Conservation (phyloP, 2,113 vertebrate genomes). For the Centropus bengalensis region DNA sequence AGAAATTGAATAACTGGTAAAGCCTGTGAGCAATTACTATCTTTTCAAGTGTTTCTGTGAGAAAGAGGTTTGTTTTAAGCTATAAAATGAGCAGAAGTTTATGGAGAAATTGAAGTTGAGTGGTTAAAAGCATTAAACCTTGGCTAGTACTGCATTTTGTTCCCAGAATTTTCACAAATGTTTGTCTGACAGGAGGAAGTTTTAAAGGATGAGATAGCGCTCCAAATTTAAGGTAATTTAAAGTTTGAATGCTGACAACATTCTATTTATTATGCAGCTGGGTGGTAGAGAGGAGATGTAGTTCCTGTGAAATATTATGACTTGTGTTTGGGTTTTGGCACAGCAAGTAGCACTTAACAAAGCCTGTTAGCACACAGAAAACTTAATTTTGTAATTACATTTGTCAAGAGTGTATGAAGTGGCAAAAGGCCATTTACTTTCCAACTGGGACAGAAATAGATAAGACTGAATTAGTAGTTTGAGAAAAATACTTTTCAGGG, state of each 20-base stretch:
- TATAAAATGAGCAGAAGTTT: not conserved
- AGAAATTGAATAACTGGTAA: not conserved
- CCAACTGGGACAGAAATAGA: not conserved
- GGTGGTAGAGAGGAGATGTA: not conserved
- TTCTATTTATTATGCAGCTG: not conserved
- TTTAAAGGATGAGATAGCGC: not conserved
- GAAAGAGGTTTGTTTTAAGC: not conserved
- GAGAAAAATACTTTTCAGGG: not conserved
- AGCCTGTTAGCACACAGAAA: not conserved
- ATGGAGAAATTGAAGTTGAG: not conserved
- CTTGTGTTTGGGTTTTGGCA: not conserved
- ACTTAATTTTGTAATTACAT: not conserved
- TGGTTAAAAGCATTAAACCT: not conserved
- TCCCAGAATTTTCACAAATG: not conserved
- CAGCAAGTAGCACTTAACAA: accelerated
- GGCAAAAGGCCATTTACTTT: not conserved
- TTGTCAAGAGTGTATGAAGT: not conserved
- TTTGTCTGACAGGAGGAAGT: not conserved
- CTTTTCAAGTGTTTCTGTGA: not conserved
- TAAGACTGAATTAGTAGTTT: not conserved
- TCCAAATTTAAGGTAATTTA: not conserved
- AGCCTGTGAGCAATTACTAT: not conserved
- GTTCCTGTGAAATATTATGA: not conserved
- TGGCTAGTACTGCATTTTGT: not conserved
- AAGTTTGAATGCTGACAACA: not conserved